These are phyloP conservation scores for Sus cebifrons DNA, from an alignment of 2,797 vertebrate species.

Conservation along the genomic window DNA sequence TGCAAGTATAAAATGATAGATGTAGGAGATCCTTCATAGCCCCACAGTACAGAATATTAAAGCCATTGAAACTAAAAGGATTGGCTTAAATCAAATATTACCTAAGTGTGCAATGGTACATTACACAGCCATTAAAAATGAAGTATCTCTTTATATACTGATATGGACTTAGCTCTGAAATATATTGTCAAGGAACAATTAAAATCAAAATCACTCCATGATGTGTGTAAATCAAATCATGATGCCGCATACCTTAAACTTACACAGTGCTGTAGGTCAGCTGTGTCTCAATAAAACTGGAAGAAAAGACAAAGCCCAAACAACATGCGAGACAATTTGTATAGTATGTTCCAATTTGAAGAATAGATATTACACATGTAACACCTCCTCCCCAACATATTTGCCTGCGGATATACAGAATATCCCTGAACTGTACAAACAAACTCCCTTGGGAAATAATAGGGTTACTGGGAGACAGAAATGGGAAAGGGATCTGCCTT, in stretches of 20 bases:
- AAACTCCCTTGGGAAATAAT: neutral
- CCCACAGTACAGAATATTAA: neutral
- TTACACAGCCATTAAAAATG: neutral
- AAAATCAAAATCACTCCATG: neutral
- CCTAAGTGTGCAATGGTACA: neutral
- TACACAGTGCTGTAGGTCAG: neutral
- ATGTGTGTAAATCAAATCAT: neutral
- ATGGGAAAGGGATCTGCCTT: neutral
- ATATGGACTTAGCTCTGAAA: neutral
- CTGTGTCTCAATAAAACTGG: neutral
- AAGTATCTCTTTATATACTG: neutral
- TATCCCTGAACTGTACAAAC: neutral
- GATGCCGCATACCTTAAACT: neutral
- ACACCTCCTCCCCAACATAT: neutral
- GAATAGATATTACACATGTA: neutral
- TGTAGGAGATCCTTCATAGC: neutral
- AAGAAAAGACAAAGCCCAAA: neutral
- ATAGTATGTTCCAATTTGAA: neutral
- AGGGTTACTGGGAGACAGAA: constrained; percentile 8
- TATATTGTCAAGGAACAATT: constrained; percentile 28
- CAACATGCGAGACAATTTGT: neutral
- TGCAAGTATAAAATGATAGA: neutral
- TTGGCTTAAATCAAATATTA: neutral
- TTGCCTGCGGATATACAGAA: neutral
- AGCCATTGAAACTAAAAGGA: neutral